Evolutionary conservation across 2,113 vertebrate species (phyloP), one percentile per base, ranked within the genome.

Genomic region (Apeltes quadracus): DNA sequence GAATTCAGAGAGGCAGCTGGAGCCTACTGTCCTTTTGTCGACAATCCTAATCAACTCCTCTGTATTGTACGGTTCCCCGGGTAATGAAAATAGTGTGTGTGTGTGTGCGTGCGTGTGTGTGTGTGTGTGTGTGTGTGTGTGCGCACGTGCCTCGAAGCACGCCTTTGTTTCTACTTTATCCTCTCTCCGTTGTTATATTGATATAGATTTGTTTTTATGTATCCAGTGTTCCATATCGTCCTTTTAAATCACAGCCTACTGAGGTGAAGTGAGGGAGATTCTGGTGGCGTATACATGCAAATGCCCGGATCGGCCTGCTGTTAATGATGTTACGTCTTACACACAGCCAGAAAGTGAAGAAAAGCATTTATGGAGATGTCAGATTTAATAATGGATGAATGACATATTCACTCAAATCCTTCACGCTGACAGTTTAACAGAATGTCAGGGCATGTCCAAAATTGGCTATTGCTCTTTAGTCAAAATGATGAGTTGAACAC

Each of bases 1-100:
- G 77, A 89, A 90, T 90, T 89, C 76, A 82, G 58, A 87, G 71
- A 82, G 64, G 81, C 87, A 83, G 86, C 84, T 78, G 56, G 63
- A 82, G 84, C 73, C 34, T 51, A 75, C 85, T 81, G 85, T 88
- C 83, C 83, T 82, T 90, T 87, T 72, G 82, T 85, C 54, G 69
- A 67, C 72, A 75, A 72, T 79, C 74, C 86, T 87, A 89, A 91
- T 93, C 86, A 88, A 57, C 76, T 82, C 68, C 74, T 68, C 63
- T 80, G 72, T 81, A 79, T 85, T 81, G 72, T 78, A 54, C 43
- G 68, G 50, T 63, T 84, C 84, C 84, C 75, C 65, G 72, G 87
- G 74, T 82, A 87, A 77, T 84, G 80, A 61, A 71, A 72, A 79
- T 27, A n/a, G 32, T 18, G 62, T 18, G 32, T 5, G 58, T 6